Conservation (phyloP, 2,888 invertebrate genomes). For the Drosophila longiperda region DNA sequence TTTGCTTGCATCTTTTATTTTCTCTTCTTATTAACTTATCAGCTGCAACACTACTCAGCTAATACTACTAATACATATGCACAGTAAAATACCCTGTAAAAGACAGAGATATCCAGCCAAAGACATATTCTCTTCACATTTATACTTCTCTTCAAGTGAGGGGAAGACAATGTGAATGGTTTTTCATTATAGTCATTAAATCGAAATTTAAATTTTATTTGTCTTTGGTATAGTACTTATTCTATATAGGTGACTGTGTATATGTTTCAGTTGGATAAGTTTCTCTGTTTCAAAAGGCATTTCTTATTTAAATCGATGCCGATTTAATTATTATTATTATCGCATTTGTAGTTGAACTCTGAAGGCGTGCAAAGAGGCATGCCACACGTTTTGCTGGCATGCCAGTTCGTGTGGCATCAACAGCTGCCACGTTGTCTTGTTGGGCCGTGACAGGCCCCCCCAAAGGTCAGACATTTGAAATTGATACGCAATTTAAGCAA, state of each 20-base stretch:
- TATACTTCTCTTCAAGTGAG: too few species aligned
- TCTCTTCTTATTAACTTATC: too few species aligned
- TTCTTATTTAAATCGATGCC: background rate
- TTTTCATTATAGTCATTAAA: background rate
- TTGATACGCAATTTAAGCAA: slow-evolving; percentile 46
- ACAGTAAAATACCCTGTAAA: too few species aligned
- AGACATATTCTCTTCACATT: too few species aligned
- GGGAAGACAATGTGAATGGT: too few species aligned
- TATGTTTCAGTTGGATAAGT: background rate
- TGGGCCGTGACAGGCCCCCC: slow-evolving; percentile 36
- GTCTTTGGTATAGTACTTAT: background rate
- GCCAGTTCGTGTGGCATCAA: slow-evolving; percentile 35
- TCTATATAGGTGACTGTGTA: background rate
- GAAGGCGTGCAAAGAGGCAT: background rate
- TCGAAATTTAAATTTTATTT: background rate
- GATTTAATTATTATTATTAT: background rate
- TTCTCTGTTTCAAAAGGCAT: background rate
- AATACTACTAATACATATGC: too few species aligned
- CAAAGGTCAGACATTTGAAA: slow-evolving; percentile 55
- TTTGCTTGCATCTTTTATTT: too few species aligned
- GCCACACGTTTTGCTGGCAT: slow-evolving; percentile 6
- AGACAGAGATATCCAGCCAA: too few species aligned
- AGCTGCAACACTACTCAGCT: too few species aligned
- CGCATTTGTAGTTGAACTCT: background rate
- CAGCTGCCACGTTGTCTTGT: slow-evolving; percentile 45